Conservation (phyloP, 2,797 vertebrate genomes). For the Sebastes itinus region DNA sequence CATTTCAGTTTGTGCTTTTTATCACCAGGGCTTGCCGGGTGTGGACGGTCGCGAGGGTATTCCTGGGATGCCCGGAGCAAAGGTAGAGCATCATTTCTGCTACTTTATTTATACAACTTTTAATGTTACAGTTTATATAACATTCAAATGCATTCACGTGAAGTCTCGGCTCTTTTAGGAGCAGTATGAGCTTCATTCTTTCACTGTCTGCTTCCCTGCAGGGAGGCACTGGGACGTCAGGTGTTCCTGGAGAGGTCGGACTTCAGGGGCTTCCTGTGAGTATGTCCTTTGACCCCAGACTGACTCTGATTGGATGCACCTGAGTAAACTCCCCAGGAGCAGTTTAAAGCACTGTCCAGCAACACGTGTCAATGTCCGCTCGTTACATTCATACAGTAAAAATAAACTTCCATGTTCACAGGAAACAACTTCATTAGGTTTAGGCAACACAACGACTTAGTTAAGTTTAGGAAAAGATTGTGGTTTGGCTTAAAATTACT, state of each 20-base stretch:
- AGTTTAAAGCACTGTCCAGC: neutral
- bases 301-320: conserved; percentile 52
- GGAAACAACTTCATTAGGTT: no score
- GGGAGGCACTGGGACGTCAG: conserved; percentile 90
- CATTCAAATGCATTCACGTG: neutral
- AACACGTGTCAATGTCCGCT: no score
- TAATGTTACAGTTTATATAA: neutral
- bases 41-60: conserved; percentile 94
- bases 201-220: conserved; percentile 70
- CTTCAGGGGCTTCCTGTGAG: conserved; percentile 94
- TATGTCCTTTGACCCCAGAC: conserved; percentile 65
- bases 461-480: no score
- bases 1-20: conserved; percentile 7
- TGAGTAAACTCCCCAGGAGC: conserved; percentile 32
- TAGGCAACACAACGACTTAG: no score
- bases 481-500: no score
- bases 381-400: no score
- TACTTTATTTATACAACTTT: neutral
- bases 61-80: conserved; percentile 94
- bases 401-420: no score
- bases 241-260: conserved; percentile 90
- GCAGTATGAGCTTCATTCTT: neutral
- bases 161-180: neutral
- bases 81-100: conserved; percentile 81
- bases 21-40: conserved; percentile 90